Evolutionary conservation across 1,140 invertebrate species (phyloP).

Genomic region (Drosophila nannoptera): DNA sequence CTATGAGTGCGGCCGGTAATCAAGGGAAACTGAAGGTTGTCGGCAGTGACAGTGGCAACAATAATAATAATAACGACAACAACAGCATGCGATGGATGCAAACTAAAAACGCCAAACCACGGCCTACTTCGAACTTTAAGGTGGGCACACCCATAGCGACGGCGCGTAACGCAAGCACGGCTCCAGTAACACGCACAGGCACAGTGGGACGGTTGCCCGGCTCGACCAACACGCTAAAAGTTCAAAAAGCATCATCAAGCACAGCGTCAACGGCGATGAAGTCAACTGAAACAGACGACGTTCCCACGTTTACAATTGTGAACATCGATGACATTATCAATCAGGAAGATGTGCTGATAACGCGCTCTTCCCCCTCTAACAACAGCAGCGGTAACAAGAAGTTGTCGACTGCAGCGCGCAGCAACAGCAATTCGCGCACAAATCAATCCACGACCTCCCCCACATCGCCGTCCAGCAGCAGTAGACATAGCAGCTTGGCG

Average conservation of each 20-base stretch:
- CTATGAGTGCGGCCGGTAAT: constrained; percentile 1
- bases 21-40: constrained; percentile 27
- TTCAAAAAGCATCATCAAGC: constrained; percentile 18
- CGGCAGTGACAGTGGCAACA: constrained; percentile 4
- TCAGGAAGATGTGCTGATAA: constrained; percentile 73
- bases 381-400: constrained; percentile 5
- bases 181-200: not conserved
- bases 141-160: not conserved
- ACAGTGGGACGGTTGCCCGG: not conserved
- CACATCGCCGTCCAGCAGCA: constrained; percentile 9
- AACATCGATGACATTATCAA: constrained; percentile 78
- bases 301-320: constrained; percentile 78
- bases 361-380: constrained; percentile 34
- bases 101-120: constrained; percentile 8
- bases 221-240: constrained; percentile 3
- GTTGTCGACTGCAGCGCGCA: not conserved
- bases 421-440: constrained; percentile 18
- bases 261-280: not conserved
- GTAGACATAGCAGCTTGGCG: constrained; percentile 6
- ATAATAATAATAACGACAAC: too few species aligned
- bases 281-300: constrained; percentile 37
- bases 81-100: constrained; percentile 17
- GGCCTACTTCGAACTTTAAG: constrained; percentile 8
- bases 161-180: not conserved
- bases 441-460: constrained; percentile 27